Conservation (phyloP, 2,113 vertebrate genomes). For the Dicerorhinus sumatrensis region DNA sequence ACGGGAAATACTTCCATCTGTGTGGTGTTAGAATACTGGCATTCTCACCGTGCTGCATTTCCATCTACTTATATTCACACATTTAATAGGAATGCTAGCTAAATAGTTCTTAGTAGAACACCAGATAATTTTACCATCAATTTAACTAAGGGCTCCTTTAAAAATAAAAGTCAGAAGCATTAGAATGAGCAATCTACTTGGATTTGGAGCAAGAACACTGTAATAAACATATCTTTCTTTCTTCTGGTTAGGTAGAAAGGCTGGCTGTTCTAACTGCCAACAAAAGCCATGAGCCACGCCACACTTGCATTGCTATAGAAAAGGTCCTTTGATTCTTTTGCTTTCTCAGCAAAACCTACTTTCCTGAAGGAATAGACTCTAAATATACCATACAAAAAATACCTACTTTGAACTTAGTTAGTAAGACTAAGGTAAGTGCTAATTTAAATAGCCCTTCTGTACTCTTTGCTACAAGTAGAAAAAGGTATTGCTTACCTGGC, state of each 20-base stretch:
- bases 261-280: not conserved
- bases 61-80: not conserved
- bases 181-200: not conserved
- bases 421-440: not conserved
- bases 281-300: not conserved
- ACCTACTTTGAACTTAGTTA: not conserved
- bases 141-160: not conserved
- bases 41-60: not conserved
- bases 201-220: not conserved
- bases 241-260: not conserved
- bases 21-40: no score
- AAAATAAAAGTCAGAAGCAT: not conserved
- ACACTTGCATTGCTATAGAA: not conserved
- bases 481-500: constrained; percentile 90
- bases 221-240: not conserved
- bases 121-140: not conserved
- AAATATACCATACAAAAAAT: not conserved
- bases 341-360: not conserved
- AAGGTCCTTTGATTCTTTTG: not conserved
- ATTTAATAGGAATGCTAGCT: not conserved
- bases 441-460: not conserved
- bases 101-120: not conserved
- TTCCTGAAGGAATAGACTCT: constrained; percentile 10
- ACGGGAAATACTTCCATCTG: not conserved
- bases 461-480: not conserved